phyloP scores from a whole-genome alignment of 1,140 invertebrate genomes.

The Planococcus citri region DNA sequence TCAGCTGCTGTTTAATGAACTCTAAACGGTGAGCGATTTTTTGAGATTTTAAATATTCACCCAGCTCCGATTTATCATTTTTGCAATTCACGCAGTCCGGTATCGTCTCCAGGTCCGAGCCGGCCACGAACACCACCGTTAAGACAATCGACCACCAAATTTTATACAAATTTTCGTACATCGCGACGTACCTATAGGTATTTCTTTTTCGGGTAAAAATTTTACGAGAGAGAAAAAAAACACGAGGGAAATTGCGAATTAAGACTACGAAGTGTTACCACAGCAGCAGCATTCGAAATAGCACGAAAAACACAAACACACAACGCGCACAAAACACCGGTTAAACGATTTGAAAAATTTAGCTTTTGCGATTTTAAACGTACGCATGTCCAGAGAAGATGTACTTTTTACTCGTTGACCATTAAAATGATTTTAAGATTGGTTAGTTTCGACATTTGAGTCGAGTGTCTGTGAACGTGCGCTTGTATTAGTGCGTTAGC shows the following conservation, averaged over 20 bases:
- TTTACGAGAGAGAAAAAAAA: no score
- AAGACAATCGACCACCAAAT: no score
- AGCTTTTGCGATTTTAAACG: no score
- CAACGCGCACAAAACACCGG: no score
- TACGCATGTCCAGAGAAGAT: neutral
- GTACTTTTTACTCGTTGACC: conserved; percentile 8
- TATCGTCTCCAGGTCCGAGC: neutral
- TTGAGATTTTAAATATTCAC: neutral
- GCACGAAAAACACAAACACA: no score
- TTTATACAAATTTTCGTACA: no score
- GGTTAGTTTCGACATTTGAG: conserved; percentile 17
- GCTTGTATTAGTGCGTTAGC: neutral
- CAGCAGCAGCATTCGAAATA: no score
- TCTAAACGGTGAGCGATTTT: conserved; percentile 9
- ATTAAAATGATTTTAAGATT: conserved; percentile 16
- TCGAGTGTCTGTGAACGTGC: neutral
- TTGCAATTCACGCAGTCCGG: neutral
- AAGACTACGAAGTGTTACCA: no score
- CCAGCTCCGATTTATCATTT: neutral
- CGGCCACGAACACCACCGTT: neutral
- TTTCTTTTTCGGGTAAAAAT: no score
- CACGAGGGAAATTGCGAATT: no score
- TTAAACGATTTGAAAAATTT: no score
- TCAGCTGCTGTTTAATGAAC: neutral
- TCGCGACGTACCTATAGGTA: no score